Evolutionary conservation across 2,113 vertebrate genomes (phyloP), one percentile per base, ranked within the genome.

Genomic region (Ploceus nigricollis): DNA sequence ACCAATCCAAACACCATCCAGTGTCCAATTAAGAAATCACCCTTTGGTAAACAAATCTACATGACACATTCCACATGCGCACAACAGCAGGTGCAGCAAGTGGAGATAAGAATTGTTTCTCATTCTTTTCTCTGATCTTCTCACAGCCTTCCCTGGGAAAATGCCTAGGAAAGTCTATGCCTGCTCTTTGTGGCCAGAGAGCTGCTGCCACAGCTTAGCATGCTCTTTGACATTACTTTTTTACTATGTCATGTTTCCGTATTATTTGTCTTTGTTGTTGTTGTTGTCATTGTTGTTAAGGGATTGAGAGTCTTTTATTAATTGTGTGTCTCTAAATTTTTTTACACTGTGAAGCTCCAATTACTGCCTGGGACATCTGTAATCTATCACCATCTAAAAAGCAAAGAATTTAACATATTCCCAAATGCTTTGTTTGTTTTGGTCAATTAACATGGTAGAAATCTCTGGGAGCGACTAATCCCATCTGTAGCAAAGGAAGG

Each of bases 341-440:
- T n/a, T n/a, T 56, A 5, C 5, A 10, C 15, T 30, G 3, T 13
- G 6, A 70, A 31, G 2, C 9, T 72, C 21, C 13, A 60, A 0
- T 84, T 71, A 42, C 39, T 39, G 3, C 40, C 25, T 66, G 19
- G 1, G 13, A 64, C 33, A 61, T 9, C 15, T 50, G 6, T 22
- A 66, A 68, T 13, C 1, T 40, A 19, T 57, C 53, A 81, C 7
- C 7, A 31, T 15, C 35, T 69, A n/a, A 65, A 82, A 81, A 80
- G 2, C 8, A 85, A 88, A 69, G 11, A 42, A 75, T 8, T 76
- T 20, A 50, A 45, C 23, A 50, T 18, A 70, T 54, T 68, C 24
- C 5, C 5, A 2, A 35, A 25, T 15, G 3, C 8, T 91, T 66
- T 81, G 1, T 15, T 82, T 44, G 2, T 47, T 92, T 84, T 42